Base-by-base conservation (phyloP, 1,140 invertebrate species). In the Planococcus citri region DNA sequence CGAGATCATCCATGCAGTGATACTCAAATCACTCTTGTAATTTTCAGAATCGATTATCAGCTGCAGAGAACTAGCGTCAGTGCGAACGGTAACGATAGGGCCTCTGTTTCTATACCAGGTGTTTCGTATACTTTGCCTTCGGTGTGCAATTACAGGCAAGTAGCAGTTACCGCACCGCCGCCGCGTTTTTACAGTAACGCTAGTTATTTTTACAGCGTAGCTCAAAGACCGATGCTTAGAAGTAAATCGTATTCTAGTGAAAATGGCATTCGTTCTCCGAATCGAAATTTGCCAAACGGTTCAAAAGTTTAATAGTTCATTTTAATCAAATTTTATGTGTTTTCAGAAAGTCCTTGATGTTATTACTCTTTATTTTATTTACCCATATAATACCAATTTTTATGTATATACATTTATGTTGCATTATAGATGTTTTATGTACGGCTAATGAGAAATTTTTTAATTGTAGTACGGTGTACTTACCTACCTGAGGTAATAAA, bases 31-130 rank as follows among this genome's bases (percentile, higher is more conserved):
- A n/a, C n/a, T n/a, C n/a, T n/a, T n/a, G n/a, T 51, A 9, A 17
- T 64, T 64, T 64, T 10, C 60, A 64, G 60, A 64, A 64, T 64
- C 22, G 60, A 64, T 24, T 64, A 64, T 17, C 60, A 64, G 17
- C 25, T 64, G 1, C 60, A 64, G 24, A 24, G 60, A 24, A 64
- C 8, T 25, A 64, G 22, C 60, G 10, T 64, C 9, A 64, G 60
- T 17, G 60, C 60, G 6, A 64, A 64, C 25, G 60, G 60, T 27
- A 64, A 27, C 20, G 60, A 64, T 64, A 24, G 60, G 20, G 60
- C 10, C 25, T 64, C 60, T 25, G 10, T 27, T 25, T 25, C 60
- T 17, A 25, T 64, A 64, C 60, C 60, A 9, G 60, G 60, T 25
- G 60, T 64, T 24, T 64, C 60, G 3, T 64, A 25, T 64, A 64